These are phyloP conservation scores for Syngnathoides biaculeatus DNA, from an alignment of 2,113 vertebrate species.

Conservation along the genomic window DNA sequence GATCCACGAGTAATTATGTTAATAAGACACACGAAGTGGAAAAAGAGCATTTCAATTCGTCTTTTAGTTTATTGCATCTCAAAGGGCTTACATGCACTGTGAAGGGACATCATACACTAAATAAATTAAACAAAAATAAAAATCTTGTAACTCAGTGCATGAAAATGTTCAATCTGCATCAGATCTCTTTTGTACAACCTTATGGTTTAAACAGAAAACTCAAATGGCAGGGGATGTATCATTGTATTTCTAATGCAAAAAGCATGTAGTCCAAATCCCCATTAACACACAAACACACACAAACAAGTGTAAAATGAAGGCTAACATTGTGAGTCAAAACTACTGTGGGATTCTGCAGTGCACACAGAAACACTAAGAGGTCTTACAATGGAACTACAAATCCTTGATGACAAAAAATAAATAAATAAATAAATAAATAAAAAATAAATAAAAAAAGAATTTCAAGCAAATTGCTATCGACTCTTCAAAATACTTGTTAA, in stretches of 20 bases:
- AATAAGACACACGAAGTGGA: not conserved
- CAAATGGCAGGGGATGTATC: conserved; percentile 72
- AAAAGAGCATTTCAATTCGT: conserved; percentile 75
- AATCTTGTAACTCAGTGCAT: conserved; percentile 63
- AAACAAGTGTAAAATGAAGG: not conserved
- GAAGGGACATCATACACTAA: conserved; percentile 80
- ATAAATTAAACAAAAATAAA: conserved; percentile 84
- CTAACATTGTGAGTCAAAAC: not conserved
- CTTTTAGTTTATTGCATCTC: conserved; percentile 99
- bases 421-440: no score
- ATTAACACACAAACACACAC: conserved; percentile 28
- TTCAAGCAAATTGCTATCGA: not conserved
- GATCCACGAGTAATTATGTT: not conserved
- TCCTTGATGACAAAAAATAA: not conserved
- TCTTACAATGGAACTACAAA: not conserved
- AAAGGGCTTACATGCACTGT: conserved; percentile 97
- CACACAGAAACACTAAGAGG: not conserved
- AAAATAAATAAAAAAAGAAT: no score
- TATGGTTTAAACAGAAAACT: conserved; percentile 79
- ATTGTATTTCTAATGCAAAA: conserved; percentile 50
- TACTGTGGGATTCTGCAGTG: not conserved
- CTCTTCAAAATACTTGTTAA: not conserved
- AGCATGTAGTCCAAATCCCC: conserved; percentile 57
- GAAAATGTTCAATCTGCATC: conserved; percentile 37
- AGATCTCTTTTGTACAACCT: conserved; percentile 76